These are phyloP conservation scores for Drosophila albomicans DNA, from an alignment of 1,140 invertebrate species.

Conservation along the genomic window DNA sequence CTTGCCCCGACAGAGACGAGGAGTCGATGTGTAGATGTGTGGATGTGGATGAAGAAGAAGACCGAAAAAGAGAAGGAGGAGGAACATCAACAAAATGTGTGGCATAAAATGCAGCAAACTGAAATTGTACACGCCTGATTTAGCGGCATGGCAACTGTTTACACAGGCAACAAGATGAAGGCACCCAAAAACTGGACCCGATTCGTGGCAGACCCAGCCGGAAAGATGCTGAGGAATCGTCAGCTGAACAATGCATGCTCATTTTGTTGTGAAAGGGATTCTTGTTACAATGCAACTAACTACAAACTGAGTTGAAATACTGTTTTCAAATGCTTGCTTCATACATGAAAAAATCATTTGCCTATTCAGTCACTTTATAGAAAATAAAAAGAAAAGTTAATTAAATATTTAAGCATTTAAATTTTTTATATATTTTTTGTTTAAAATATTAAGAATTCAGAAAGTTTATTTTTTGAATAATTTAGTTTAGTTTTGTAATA, in stretches of 20 bases:
- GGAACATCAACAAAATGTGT: constrained; percentile 55
- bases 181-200: constrained; percentile 37
- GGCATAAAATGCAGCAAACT: constrained; percentile 61
- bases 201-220: constrained; percentile 22
- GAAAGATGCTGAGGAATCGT: background rate
- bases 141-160: constrained; percentile 63
- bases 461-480: too few relatives aligned
- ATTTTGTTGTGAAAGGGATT: background rate
- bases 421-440: too few relatives aligned
- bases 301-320: too few relatives aligned
- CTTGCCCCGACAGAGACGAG: constrained; percentile 17
- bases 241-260: background rate
- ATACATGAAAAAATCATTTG: too few relatives aligned
- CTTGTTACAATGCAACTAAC: background rate
- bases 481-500: too few relatives aligned
- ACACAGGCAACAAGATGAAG: constrained; percentile 58
- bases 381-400: too few relatives aligned
- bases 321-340: too few relatives aligned
- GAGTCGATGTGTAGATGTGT: background rate
- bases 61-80: constrained; percentile 14
- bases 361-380: too few relatives aligned
- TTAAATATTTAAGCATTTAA: too few relatives aligned
- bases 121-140: constrained; percentile 68
- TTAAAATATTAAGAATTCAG: too few relatives aligned
- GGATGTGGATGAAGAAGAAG: constrained; percentile 7